Percentiles rank a stretch among this genome's conserved stretches.
Evolutionary conservation across 2,797 vertebrate species (phyloP).

Genomic region (Falco naumanni): DNA sequence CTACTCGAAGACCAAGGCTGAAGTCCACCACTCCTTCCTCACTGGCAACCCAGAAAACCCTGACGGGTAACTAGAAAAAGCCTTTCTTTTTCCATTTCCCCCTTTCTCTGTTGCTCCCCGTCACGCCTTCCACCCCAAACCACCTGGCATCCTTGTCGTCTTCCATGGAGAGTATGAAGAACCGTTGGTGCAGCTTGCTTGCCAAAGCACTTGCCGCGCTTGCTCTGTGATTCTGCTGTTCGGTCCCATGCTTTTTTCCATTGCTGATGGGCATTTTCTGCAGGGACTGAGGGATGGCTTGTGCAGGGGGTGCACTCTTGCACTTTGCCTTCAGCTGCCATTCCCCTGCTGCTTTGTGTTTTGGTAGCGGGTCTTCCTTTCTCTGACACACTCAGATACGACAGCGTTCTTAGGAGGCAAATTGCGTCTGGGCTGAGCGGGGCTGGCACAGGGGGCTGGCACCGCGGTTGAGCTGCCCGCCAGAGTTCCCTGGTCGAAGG

Average conservation of each 20-base stretch:
- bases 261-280: not conserved
- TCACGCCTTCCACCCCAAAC: not conserved
- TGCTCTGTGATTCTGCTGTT: not conserved
- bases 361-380: not conserved
- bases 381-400: rapidly evolving
- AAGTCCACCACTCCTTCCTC: slow-evolving; percentile 15
- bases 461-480: too few relatives aligned
- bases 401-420: rapidly evolving
- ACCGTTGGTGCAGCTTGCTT: not conserved
- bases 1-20: slow-evolving; percentile 24
- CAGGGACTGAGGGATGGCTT: not conserved
- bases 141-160: not conserved
- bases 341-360: not conserved
- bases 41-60: not conserved
- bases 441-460: not conserved
- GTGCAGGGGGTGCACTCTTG: rapidly evolving
- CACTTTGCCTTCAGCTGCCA: not conserved
- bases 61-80: slow-evolving; percentile 29
- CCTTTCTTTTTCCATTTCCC: not conserved
- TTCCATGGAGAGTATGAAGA: not conserved
- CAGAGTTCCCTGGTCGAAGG: not conserved
- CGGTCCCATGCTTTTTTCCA: not conserved
- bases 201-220: rapidly evolving
- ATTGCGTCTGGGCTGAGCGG: not conserved
- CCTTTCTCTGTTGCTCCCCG: not conserved